Base-by-base conservation (phyloP, 1,140 invertebrate species). In the Drosophila bocqueti region DNA sequence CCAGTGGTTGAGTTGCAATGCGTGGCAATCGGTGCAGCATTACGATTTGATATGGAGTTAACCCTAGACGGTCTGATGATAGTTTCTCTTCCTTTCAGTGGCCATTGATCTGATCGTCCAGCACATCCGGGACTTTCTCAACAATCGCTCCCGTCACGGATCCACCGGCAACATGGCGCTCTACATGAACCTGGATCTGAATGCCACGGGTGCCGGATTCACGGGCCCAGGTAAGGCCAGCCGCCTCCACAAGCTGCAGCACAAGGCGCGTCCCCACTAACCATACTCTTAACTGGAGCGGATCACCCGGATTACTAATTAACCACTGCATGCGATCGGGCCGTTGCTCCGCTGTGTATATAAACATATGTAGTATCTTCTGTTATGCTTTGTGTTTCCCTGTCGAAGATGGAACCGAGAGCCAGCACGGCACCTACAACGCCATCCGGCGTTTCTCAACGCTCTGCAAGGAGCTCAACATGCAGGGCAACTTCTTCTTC, bases 101-200 rank as follows among this genome's bases (percentile, higher is more conserved):
- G 98, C 98, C 50, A 98, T 98, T 91, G 97, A 98, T 87, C 94
- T 99, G 83, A 98, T 99, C 85, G 98, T 99, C 7, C 97, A 99
- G 93, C 97, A 98, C 93, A 98, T 99, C 85, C 95, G 96, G 91
- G 98, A 98, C 93, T 95, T 96, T 79, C 92, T 96, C 71, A 95
- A 94, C 80, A 95, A 95, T 79, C 94, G 95, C 21, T 86, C 91
- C 10, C 80, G 74, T 15, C 75, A 78, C 42, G 89, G 89, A 10
- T 92, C 91, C 5, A 85, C 91, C 16, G 69, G 75, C 7, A 92
- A 91, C 16, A 86, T 92, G 73, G 73, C 78, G 6, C 60, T 92
- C 18, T 86, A 79, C 52, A 83, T 91, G 82, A 92, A 92, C 21
- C 45, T 89, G 52, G 91, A 92, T 55, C 29, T 85, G 21, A 72